Percentiles rank a stretch among this genome's conserved stretches.
phyloP scores from a whole-genome alignment of 2,113 vertebrate genomes.

The Azemiops feae region DNA sequence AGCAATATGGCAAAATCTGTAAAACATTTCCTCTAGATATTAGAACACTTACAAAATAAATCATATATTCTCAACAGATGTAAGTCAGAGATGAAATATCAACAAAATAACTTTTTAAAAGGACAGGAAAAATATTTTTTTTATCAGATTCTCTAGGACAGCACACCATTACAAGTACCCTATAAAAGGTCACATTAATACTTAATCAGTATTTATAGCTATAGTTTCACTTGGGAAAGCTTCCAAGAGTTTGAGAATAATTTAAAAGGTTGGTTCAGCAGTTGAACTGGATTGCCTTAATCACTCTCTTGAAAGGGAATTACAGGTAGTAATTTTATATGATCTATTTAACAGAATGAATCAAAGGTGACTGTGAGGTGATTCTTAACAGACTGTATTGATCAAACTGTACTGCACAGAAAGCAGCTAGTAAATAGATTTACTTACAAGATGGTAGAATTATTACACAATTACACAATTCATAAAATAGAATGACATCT shows the following conservation, averaged over 20 bases:
- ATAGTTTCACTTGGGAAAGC: constrained; percentile 41
- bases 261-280: constrained; percentile 52
- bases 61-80: neutral
- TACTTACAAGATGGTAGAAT: constrained; percentile 45
- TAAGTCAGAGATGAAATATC: constrained; percentile 3
- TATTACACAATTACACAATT: constrained; percentile 12
- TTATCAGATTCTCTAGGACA: constrained; percentile 42
- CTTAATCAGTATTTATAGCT: constrained; percentile 63
- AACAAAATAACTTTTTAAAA: neutral
- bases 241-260: constrained; percentile 42
- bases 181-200: constrained; percentile 56
- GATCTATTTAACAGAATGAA: constrained; percentile 53
- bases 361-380: constrained; percentile 45
- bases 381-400: constrained; percentile 42
- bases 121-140: constrained; percentile 37
- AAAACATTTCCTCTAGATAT: neutral
- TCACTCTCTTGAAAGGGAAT: constrained; percentile 24
- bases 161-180: constrained; percentile 32
- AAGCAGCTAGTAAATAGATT: constrained; percentile 20
- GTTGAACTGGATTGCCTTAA: constrained; percentile 33
- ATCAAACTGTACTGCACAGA: constrained; percentile 14
- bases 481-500: neutral
- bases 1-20: neutral
- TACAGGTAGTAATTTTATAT: constrained; percentile 34
- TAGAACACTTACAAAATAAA: neutral